Evolutionary conservation across 2,888 invertebrate species (phyloP), one percentile per base, ranked within the genome.

Genomic region (Perdita meconis): DNA sequence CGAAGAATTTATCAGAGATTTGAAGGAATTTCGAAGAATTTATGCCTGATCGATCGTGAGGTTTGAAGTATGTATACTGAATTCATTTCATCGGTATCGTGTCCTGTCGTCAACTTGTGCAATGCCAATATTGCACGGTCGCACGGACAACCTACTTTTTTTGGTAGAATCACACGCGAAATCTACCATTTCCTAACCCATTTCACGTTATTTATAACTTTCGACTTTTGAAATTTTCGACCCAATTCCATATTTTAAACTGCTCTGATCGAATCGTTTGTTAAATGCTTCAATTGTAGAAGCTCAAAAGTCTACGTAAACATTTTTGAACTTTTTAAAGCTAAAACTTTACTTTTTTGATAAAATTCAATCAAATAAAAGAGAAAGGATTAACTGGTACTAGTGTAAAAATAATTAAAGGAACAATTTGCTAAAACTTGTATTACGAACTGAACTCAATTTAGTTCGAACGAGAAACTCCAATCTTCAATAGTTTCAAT

Each of bases 71-170:
- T 56, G 12, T 34, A 38, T 56, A 34, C 19, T n/a, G 24, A 51
- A 63, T 74, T 63, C 44, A 65, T 57, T 57, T 42, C 30, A 24
- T 40, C 42, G 8, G 59, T 47, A 59, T 72, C 72, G 30, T 12
- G 53, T 72, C 72, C 65, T 53, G 59, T 57, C 64, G 72, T 57
- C 42, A 72, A 59, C 38, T 57, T 30, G 51, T 19, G 51, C 34
- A 56, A 40, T 26, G 50, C 26, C 57, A 72, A 57, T 74, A 72
- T 26, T 51, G 50, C 24, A 56, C 26, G 42, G 10, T 26, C 34
- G 34, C 72, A 53, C 72, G 72, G 36, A 64, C 42, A 71, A 59
- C 30, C 42, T 36, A 53, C 13, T 64, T 64, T 64, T 57, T 42
- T 38, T 30, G 10, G 13, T 13, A n/a, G 30, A 72, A 16, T 42